A percentile compares a stretch with the other conserved stretches of the same genome.
Evolutionary conservation across 2,797 vertebrate species (phyloP).

Genomic region (Streptopelia turtur): DNA sequence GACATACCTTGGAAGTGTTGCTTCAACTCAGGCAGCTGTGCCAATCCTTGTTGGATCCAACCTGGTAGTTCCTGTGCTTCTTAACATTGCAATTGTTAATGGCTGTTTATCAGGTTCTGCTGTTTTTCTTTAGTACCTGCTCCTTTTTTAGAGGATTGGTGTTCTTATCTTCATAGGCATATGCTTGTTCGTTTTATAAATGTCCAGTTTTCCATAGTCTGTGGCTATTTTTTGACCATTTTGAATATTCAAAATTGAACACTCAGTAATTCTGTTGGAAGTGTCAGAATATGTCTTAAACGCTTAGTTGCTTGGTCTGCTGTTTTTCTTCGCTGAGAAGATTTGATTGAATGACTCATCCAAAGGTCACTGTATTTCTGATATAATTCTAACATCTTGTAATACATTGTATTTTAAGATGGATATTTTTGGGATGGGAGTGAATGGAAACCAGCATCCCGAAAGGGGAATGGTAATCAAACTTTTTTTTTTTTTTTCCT

Average conservation of each 20-base stretch:
- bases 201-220: constrained; percentile 18
- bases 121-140: not conserved
- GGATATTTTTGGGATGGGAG: not conserved
- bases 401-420: constrained; percentile 27
- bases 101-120: not conserved
- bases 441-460: not conserved
- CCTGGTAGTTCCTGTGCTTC: not conserved
- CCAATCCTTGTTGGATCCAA: not conserved
- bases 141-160: not conserved
- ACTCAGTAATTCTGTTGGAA: constrained; percentile 47
- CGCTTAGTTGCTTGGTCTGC: constrained; percentile 52
- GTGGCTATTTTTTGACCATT: constrained; percentile 44
- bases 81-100: not conserved
- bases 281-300: constrained; percentile 51
- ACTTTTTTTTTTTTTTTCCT: not conserved
- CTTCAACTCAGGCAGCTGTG: not conserved
- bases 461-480: not conserved
- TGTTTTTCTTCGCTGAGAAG: constrained; percentile 23
- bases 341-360: constrained; percentile 63
- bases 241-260: constrained; percentile 50
- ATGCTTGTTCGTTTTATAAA: constrained; percentile 21
- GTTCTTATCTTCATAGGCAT: constrained; percentile 37
- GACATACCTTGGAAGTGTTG: not conserved
- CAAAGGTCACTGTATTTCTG: constrained; percentile 34
- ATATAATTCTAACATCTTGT: constrained; percentile 22